Base-by-base conservation (phyloP, 2,797 vertebrate genomes). In the Crenuchus spilurus region DNA sequence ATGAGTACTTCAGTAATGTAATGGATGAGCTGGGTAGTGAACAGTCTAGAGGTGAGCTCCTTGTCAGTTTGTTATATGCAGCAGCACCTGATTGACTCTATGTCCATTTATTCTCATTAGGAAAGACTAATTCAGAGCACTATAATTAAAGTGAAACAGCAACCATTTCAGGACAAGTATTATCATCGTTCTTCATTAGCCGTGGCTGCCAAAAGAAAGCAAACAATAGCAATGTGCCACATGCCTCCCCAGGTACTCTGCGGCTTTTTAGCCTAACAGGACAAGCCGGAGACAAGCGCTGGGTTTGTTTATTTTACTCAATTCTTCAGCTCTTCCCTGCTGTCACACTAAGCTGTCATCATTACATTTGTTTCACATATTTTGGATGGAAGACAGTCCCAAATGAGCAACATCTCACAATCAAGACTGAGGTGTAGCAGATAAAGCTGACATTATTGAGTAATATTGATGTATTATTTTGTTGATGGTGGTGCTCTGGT, bases 141-240 rank as follows among this genome's bases (percentile, higher is more conserved):
- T 70, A 55, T 76, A 68, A 89, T 84, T 82, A 81, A 75, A 73
- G 74, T 67, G 83, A 86, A 88, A 91, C 88, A 86, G 88, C 85
- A 80, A 78, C 83, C 78, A 75, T 88, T 87, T 85, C 67, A 58
- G 62, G 54, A 84, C 80, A 84, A 81, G 51, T 77, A 80, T 86
- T 86, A 86, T 85, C 87, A 91, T 91, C 88, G 85, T 85, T 93
- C 89, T 90, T 91, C 85, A 87, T 92, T 90, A 91, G 81, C 76
- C 74, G 64, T 8, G 28, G 82, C 68, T 82, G 82, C 81, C 55
- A 63, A 72, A 83, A 66, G 70, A 86, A 87, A 84, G 87, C 84
- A 85, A 76, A 80, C 74, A 70, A 71, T 80, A 80, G 72, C 68
- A 20, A 11, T 70, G 63, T 70, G 52, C 74, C 64, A 51, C 73